Conservation (phyloP, 2,797 vertebrate species). For the Diplodus sargus region DNA sequence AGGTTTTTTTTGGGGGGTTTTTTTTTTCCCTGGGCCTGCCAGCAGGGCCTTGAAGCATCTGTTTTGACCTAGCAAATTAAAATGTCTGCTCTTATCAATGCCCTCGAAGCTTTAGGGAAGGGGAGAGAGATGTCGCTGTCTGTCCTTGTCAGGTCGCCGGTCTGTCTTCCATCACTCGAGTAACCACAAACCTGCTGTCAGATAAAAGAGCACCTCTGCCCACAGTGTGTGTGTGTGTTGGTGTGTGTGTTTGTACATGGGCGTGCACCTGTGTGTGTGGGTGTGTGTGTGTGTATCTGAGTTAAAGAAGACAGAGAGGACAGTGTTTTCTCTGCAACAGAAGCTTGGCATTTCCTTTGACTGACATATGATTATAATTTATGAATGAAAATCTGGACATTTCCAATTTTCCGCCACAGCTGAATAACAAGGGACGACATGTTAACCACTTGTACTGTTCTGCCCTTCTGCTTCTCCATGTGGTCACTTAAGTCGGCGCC, state of each 20-base stretch:
- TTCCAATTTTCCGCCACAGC: slow-evolving; percentile 1
- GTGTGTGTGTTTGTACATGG: slow-evolving; percentile 11
- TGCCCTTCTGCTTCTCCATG: not conserved
- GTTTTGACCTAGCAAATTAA: slow-evolving; percentile 81
- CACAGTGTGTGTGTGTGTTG: slow-evolving; percentile 15
- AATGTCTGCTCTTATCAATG: slow-evolving; percentile 81
- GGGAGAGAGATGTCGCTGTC: slow-evolving; percentile 64
- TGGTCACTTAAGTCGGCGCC: not conserved
- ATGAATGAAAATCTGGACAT: not conserved
- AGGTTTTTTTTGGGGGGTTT: slow-evolving; percentile 57
- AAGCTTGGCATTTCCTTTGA: not conserved
- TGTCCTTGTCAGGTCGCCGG: slow-evolving; percentile 72
- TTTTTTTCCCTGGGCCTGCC: slow-evolving; percentile 40
- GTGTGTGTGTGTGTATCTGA: not conserved
- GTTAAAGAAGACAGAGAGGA: slow-evolving; percentile 13
- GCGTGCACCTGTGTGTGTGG: slow-evolving; percentile 1
- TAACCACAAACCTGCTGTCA: slow-evolving; percentile 56
- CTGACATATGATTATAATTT: slow-evolving; percentile 18
- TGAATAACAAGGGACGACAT: not conserved
- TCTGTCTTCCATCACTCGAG: slow-evolving; percentile 61
- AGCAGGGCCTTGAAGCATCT: slow-evolving; percentile 68
- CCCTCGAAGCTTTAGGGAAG: slow-evolving; percentile 49
- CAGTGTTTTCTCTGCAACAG: slow-evolving; percentile 33
- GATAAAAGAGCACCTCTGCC: slow-evolving; percentile 45
- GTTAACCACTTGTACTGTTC: not conserved